Percentiles rank a stretch among this genome's conserved stretches.
Conservation (phyloP, 1,140 invertebrate species). For the Drosophila grimshawi region DNA sequence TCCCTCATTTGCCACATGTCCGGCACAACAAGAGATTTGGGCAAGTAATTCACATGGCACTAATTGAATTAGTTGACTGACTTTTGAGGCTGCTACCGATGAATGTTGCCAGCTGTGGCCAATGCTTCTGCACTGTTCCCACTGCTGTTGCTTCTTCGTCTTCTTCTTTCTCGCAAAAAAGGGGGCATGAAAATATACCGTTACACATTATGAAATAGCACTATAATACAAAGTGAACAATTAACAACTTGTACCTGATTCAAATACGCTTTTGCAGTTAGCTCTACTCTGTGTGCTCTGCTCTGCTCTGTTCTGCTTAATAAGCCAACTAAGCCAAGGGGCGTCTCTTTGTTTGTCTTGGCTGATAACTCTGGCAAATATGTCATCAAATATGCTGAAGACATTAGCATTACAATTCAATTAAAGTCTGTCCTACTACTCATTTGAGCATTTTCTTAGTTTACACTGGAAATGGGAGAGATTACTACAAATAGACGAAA, state of each 20-base stretch:
- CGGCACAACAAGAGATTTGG: conserved; percentile 44
- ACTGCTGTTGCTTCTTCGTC: conserved; percentile 10
- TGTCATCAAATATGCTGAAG: background rate
- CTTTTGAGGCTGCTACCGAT: conserved; percentile 56
- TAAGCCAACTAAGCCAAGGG: conserved; percentile 37
- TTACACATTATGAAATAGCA: conserved; percentile 67
- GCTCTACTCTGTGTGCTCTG: background rate
- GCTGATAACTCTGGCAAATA: background rate
- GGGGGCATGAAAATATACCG: conserved; percentile 52
- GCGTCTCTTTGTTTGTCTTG: conserved; percentile 8
- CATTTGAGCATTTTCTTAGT: background rate
- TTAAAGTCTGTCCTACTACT: no score
- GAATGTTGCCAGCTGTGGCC: conserved; percentile 24
- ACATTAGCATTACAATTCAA: background rate
- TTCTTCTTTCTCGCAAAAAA: background rate
- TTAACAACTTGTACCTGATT: conserved; percentile 60
- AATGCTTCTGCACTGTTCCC: background rate
- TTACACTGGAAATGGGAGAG: background rate
- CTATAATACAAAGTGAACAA: conserved; percentile 76
- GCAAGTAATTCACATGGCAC: conserved; percentile 76
- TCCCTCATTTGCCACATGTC: conserved; percentile 8
- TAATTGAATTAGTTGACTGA: conserved; percentile 79
- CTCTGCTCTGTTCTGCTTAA: conserved; percentile 23
- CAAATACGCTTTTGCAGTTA: conserved; percentile 34
- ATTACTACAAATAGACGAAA: no score